Percentiles rank a stretch among this genome's conserved stretches.
Conservation (phyloP, 2,888 invertebrate genomes). For the Melipona beecheii region DNA sequence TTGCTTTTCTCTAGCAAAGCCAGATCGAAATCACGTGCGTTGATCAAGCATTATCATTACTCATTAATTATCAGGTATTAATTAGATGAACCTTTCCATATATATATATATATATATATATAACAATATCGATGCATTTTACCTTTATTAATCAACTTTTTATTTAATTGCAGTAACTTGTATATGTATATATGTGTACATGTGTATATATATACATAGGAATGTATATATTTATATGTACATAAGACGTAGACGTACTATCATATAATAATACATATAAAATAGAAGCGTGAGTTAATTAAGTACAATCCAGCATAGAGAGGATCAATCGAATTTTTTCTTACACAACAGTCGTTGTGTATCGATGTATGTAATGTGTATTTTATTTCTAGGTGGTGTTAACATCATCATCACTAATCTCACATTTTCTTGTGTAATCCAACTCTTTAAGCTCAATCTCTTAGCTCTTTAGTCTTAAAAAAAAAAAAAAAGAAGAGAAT, state of each 20-base stretch:
- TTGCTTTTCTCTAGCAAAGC: slow-evolving; percentile 1
- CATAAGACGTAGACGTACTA: neutral
- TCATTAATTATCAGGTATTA: slow-evolving; percentile 22
- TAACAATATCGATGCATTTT: slow-evolving; percentile 31
- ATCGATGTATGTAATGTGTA: slow-evolving; percentile 78
- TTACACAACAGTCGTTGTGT: slow-evolving; percentile 59
- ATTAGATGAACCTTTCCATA: slow-evolving; percentile 38
- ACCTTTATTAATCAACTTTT: slow-evolving; percentile 17
- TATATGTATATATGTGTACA: slow-evolving; percentile 33
- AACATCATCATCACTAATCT: slow-evolving; percentile 71
- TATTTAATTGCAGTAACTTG: slow-evolving; percentile 21
- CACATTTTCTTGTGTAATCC: slow-evolving; percentile 46
- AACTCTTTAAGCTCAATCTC: slow-evolving; percentile 30
- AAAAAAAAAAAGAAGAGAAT: too few species aligned
- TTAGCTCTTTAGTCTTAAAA: slow-evolving; percentile 37
- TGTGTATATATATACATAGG: slow-evolving; percentile 11
- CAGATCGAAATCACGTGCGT: slow-evolving; percentile 47
- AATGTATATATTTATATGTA: slow-evolving; percentile 26
- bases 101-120: neutral
- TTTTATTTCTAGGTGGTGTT: slow-evolving; percentile 83
- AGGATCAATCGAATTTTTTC: slow-evolving; percentile 16
- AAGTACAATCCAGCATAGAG: neutral
- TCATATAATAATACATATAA: slow-evolving; percentile 5
- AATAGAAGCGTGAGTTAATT: neutral
- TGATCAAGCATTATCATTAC: slow-evolving; percentile 30